phyloP scores from a whole-genome alignment of 2,113 vertebrate species.

The Corythoichthys haematopterus region DNA sequence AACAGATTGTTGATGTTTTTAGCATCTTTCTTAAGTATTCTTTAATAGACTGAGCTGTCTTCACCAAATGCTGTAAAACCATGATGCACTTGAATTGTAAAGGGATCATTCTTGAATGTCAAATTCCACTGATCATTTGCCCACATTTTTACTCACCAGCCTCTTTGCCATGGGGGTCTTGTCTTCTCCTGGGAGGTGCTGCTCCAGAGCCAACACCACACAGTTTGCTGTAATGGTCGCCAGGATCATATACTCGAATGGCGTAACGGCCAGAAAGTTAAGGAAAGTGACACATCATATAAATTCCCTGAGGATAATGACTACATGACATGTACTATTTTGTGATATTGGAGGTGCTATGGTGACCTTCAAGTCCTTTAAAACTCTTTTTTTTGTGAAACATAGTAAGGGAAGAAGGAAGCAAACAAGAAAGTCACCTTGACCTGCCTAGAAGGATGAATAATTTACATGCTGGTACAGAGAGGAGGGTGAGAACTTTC shows the following conservation, averaged over 20 bases:
- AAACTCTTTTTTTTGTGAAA: slow-evolving; percentile 55
- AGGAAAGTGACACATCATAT: slow-evolving; percentile 58
- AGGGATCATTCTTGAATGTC: neutral
- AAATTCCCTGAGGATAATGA: slow-evolving; percentile 18
- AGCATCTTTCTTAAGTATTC: too few relatives aligned
- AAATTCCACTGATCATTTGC: neutral
- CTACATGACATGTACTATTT: slow-evolving; percentile 44
- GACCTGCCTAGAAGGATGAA: slow-evolving; percentile 32
- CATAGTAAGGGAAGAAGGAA: slow-evolving; percentile 25
- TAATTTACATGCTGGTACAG: slow-evolving; percentile 2
- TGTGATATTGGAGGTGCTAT: slow-evolving; percentile 52
- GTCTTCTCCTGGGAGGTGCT: slow-evolving; percentile 94
- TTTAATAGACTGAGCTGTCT: too few relatives aligned
- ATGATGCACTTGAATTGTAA: neutral
- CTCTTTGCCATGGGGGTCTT: slow-evolving; percentile 97
- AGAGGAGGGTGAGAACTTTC: neutral
- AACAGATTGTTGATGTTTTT: too few relatives aligned
- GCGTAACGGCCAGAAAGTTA: slow-evolving; percentile 79
- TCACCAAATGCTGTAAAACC: too few relatives aligned
- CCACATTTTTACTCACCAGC: slow-evolving; percentile 77
- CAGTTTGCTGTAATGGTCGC: slow-evolving; percentile 98
- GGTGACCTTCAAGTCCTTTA: slow-evolving; percentile 57
- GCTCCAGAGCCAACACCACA: slow-evolving; percentile 92
- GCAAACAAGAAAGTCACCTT: slow-evolving; percentile 44
- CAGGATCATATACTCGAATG: slow-evolving; percentile 98